phyloP scores from a whole-genome alignment of 2,113 vertebrate genomes.

The Anarhynchus alexandrinus region DNA sequence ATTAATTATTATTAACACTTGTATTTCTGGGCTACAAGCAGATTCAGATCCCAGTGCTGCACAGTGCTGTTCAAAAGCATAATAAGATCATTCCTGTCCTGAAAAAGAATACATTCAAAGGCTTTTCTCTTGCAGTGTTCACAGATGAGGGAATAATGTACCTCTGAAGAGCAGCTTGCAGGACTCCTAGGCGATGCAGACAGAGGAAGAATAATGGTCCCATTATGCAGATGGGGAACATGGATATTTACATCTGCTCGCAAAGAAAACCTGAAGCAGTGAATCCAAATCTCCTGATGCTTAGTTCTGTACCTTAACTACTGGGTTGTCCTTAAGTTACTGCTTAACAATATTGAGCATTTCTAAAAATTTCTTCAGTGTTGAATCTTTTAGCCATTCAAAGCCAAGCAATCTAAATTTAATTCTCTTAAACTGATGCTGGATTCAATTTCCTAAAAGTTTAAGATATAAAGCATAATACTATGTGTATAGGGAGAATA shows the following conservation, averaged over 20 bases:
- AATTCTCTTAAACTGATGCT: not conserved
- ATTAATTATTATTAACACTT: slow-evolving; percentile 46
- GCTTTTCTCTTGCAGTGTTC: not conserved
- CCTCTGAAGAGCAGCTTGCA: not conserved
- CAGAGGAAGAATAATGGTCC: slow-evolving; percentile 9
- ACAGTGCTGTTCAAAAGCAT: not conserved
- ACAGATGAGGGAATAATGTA: not conserved
- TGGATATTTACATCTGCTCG: not conserved
- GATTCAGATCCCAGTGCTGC: slow-evolving; percentile 9
- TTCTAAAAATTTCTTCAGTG: not conserved
- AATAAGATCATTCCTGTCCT: not conserved
- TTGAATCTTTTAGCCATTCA: not conserved
- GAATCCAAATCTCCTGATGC: not conserved
- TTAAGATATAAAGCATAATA: not conserved
- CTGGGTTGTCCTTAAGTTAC: not conserved
- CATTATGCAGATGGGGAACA: not conserved
- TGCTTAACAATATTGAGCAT: not conserved
- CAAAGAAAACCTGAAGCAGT: not conserved
- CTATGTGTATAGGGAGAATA: not conserved
- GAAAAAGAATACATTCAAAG: not conserved
- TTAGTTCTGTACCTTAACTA: not conserved
- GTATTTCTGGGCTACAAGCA: slow-evolving; percentile 8
- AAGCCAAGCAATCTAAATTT: not conserved
- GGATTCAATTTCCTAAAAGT: slow-evolving; percentile 41
- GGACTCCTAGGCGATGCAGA: not conserved